These are phyloP conservation scores for Orientallactaga bullata DNA, from an alignment of 2,113 vertebrate genomes.

Conservation along the genomic window DNA sequence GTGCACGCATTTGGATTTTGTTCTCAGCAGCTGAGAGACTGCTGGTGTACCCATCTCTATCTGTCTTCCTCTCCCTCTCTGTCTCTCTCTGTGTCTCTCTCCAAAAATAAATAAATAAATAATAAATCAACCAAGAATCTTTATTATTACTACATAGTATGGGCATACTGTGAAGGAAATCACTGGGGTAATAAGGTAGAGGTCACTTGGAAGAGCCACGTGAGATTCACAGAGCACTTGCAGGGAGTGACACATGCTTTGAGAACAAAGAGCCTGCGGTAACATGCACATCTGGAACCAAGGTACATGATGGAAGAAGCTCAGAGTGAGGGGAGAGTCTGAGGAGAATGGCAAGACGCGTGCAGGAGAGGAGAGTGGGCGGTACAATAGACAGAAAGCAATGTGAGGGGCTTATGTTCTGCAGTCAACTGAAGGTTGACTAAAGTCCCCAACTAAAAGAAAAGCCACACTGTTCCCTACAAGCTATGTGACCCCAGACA, in stretches of 20 bases:
- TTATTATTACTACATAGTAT: background rate
- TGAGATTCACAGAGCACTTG: background rate
- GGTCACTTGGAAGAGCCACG: background rate
- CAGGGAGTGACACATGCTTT: background rate
- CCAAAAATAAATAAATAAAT: too few species aligned
- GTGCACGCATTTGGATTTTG: too few species aligned
- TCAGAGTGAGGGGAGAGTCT: background rate
- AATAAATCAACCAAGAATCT: background rate
- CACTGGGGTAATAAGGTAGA: background rate
- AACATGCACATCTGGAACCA: background rate
- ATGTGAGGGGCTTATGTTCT: background rate
- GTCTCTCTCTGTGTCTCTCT: too few species aligned
- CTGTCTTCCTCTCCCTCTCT: too few species aligned
- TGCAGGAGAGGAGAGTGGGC: rapidly evolving
- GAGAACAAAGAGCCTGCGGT: background rate
- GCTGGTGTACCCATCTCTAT: too few species aligned
- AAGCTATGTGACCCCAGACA: background rate
- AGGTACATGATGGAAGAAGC: rapidly evolving
- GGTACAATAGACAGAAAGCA: rapidly evolving
- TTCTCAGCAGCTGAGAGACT: too few species aligned
- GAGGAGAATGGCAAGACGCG: background rate
- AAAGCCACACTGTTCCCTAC: background rate
- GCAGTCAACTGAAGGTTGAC: background rate
- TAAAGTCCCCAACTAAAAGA: background rate
- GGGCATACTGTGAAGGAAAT: background rate